A percentile compares a stretch with the other conserved stretches of the same genome.
Evolutionary conservation across 2,113 vertebrate genomes (phyloP).

Genomic region (Tragelaphus scriptus): DNA sequence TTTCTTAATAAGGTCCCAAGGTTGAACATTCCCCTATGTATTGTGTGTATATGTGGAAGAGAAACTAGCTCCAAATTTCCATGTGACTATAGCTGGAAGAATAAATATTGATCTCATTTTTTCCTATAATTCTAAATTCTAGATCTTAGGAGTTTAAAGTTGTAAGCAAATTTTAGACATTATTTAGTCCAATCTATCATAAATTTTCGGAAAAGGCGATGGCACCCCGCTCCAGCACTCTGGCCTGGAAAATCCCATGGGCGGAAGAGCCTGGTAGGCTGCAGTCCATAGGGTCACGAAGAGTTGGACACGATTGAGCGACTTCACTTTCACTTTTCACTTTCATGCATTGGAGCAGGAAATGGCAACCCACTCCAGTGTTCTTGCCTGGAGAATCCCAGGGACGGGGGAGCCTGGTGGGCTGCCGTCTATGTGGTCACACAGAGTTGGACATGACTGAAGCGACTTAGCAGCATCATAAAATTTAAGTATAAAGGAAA

Average conservation of each 20-base stretch:
- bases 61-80: not conserved
- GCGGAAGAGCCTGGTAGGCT: too few species aligned
- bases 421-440: too few species aligned
- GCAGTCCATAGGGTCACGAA: too few species aligned
- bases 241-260: too few species aligned
- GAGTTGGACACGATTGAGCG: too few species aligned
- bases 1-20: not conserved
- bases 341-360: too few species aligned
- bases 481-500: conserved; percentile 1
- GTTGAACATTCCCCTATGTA: not conserved
- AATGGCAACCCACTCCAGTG: too few species aligned
- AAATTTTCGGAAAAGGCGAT: not conserved
- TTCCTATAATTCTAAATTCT: conserved; percentile 2
- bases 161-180: conserved; percentile 7
- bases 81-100: not conserved
- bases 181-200: not conserved
- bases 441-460: too few species aligned
- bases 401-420: too few species aligned
- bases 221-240: too few species aligned
- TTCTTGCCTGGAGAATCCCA: too few species aligned
- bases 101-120: not conserved
- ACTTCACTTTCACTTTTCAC: too few species aligned
- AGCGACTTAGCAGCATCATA: not conserved
- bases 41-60: not conserved
- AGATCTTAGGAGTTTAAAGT: not conserved